Evolutionary conservation across 1,140 invertebrate genomes (phyloP).

Genomic region (Drosophila lacteicornis): DNA sequence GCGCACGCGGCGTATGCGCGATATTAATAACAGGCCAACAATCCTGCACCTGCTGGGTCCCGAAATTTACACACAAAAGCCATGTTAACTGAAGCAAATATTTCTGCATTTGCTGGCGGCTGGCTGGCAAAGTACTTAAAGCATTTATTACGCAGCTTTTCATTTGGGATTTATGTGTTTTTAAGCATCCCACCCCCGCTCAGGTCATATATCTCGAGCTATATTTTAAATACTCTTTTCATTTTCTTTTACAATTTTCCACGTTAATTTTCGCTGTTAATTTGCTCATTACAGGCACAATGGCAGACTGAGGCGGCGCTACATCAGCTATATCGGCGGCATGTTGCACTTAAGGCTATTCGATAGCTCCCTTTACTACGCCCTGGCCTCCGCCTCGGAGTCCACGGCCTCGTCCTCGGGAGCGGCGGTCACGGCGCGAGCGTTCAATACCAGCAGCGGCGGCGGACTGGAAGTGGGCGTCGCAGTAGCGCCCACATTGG

Average conservation of each 20-base stretch:
- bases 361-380: conserved; percentile 67
- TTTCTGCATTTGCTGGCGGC: conserved; percentile 39
- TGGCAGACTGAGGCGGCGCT: conserved; percentile 14
- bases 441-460: conserved; percentile 48
- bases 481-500: conserved; percentile 17
- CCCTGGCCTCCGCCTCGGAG: conserved; percentile 52
- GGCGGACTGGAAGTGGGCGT: conserved; percentile 11
- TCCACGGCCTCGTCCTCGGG: conserved; percentile 7
- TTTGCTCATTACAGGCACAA: conserved; percentile 30
- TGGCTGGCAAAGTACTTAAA: conserved; percentile 58
- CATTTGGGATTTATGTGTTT: conserved; percentile 60
- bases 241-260: conserved; percentile 22
- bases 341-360: conserved; percentile 75
- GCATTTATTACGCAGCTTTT: conserved; percentile 69
- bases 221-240: conserved; percentile 50
- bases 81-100: conserved; percentile 60
- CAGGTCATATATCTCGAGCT: conserved; percentile 22
- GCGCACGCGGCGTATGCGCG: conserved; percentile 46
- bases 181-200: conserved; percentile 19
- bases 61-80: conserved; percentile 52
- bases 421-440: conserved; percentile 3
- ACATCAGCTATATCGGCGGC: conserved; percentile 2
- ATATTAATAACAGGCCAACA: conserved; percentile 43
- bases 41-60: conserved; percentile 46
- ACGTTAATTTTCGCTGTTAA: conserved; percentile 18